phyloP scores from a whole-genome alignment of 2,797 vertebrate species.

The Poeciliopsis gracilis region DNA sequence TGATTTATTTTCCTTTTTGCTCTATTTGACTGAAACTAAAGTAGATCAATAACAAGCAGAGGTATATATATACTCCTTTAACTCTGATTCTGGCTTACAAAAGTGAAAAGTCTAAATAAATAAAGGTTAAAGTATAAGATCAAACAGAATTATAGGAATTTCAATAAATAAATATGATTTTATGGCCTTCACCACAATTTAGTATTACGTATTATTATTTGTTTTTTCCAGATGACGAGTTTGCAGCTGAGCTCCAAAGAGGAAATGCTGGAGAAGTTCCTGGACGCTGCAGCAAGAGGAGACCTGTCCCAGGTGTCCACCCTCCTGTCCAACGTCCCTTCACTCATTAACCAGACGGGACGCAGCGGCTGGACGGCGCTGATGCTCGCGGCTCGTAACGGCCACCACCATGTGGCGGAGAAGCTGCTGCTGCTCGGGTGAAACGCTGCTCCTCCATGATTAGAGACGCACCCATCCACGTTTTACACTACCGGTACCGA shows the following conservation, averaged over 20 bases:
- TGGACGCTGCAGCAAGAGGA: conserved; percentile 83
- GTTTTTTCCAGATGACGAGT: conserved; percentile 68
- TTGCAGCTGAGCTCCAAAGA: conserved; percentile 66
- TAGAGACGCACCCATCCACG: not conserved
- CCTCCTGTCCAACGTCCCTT: conserved; percentile 75
- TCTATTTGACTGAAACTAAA: not conserved
- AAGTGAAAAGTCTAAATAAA: not conserved
- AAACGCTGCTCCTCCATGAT: conserved; percentile 22
- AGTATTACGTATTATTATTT: not conserved
- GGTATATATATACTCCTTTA: not conserved
- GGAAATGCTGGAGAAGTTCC: conserved; percentile 82
- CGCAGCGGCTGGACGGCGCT: conserved; percentile 90
- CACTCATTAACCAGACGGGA: conserved; percentile 81
- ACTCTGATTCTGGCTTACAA: not conserved
- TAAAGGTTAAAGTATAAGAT: not conserved
- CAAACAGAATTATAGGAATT: not conserved
- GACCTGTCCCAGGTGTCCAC: conserved; percentile 76
- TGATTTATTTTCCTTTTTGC: not conserved
- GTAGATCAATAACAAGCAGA: not conserved
- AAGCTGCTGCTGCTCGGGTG: conserved; percentile 87
- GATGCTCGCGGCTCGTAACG: conserved; percentile 91
- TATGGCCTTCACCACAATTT: not conserved
- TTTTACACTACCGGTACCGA: too few species aligned
- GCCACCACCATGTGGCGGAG: conserved; percentile 80
- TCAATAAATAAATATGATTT: not conserved